Percentiles rank a stretch among this genome's conserved stretches.
Evolutionary conservation across 2,113 vertebrate genomes (phyloP).

Genomic region (Lucifuga dentata): DNA sequence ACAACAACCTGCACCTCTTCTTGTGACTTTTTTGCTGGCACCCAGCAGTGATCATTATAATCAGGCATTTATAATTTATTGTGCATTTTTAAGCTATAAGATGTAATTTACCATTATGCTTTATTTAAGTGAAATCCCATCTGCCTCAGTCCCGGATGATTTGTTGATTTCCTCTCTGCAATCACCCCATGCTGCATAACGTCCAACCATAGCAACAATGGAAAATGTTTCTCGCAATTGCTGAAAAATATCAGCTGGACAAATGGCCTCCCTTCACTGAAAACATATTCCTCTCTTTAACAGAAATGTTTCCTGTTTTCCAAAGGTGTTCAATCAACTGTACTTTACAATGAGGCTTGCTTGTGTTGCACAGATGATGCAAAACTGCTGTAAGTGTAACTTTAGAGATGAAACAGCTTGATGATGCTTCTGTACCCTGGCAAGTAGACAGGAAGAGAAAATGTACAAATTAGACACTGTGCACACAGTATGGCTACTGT

Average conservation of each 20-base stretch:
- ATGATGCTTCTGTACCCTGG: constrained; percentile 16
- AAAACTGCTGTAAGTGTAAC: constrained; percentile 67
- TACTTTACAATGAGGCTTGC: not conserved
- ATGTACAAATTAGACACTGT: not conserved
- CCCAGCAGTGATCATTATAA: constrained; percentile 5
- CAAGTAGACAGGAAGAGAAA: constrained; percentile 14
- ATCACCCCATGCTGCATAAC: not conserved
- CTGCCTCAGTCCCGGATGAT: not conserved
- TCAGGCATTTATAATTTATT: constrained; percentile 3
- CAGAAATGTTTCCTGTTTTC: constrained; percentile 38
- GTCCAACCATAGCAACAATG: not conserved
- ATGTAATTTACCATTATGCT: too few species aligned
- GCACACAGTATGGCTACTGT: too few species aligned
- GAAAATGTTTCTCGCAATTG: constrained; percentile 5
- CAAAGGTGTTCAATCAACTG: constrained; percentile 42
- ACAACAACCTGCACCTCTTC: constrained; percentile 35
- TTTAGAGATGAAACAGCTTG: constrained; percentile 34
- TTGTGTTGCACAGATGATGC: constrained; percentile 68
- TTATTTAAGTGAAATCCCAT: too few species aligned
- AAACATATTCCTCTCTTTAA: constrained; percentile 17
- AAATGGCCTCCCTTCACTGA: not conserved
- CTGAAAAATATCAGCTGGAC: constrained; percentile 17
- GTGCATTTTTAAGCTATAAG: too few species aligned
- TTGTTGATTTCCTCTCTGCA: not conserved
- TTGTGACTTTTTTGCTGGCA: constrained; percentile 12